Evolutionary conservation across 2,797 vertebrate genomes (phyloP), one percentile per base, ranked within the genome.

Genomic region (Thunnus albacares): DNA sequence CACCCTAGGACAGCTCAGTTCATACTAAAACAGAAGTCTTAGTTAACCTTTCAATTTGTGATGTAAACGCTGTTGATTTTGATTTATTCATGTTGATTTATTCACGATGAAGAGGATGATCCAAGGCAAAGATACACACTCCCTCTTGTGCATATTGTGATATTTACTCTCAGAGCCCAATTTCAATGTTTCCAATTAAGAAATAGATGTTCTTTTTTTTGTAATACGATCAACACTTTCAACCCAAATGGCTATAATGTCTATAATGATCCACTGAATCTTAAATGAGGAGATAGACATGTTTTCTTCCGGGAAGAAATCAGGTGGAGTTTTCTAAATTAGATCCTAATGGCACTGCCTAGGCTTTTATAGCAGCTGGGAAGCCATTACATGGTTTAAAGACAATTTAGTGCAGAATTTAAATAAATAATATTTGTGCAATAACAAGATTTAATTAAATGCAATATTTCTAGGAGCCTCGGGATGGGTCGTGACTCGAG

Each of bases 351-450:
- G 66, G 63, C 64, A 17, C 73, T 35, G 58, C 82, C 0, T 81
- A 84, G 71, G 47, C 64, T 73, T 77, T 82, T 6, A 80, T 12
- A 66, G 43, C 81, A 80, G 80, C 71, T 64, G 53, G 79, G 69
- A 76, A 71, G 65, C 68, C 65, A 65, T 89, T 80, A 76, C 57
- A 79, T 77, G 76, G 62, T 89, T 92, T 87, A 72, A 45, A 85
- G 68, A 81, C 69, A 79, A 85, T 87, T 91, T 83, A 89, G 49
- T 80, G 71, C 65, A 9, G 57, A 15, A 75, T 84, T 86, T 84
- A 79, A 82, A 89, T 81, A 82, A 77, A 77, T 82, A 84, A 85
- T 75, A 84, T 71, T 74, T 63, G 66, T 71, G 52, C 71, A 64
- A 78, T 75, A 84, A 59, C 57, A 70, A 3, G 2, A 45, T 80